Conservation (phyloP, 2,888 invertebrate genomes). For the Nomada ruficornis region DNA sequence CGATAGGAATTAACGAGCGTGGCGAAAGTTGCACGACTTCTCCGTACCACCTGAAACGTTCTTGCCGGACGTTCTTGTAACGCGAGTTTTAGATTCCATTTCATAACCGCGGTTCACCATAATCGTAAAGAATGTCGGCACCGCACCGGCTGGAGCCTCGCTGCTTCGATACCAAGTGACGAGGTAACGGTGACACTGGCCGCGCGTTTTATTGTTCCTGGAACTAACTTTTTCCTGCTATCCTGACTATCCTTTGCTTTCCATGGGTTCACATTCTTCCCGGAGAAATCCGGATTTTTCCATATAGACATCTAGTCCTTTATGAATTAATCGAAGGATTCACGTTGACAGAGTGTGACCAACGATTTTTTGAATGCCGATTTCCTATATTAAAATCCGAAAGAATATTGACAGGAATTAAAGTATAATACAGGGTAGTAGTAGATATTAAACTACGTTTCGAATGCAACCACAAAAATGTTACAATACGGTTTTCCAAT, state of each 20-base stretch:
- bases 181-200: conserved; percentile 42
- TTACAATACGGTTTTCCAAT: neutral
- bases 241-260: neutral
- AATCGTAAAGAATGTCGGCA: conserved; percentile 58
- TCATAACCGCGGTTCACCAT: conserved; percentile 65
- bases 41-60: conserved; percentile 53
- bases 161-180: conserved; percentile 35
- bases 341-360: neutral
- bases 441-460: too few species aligned
- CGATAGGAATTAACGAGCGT: conserved; percentile 64
- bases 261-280: conserved; percentile 12
- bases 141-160: conserved; percentile 22
- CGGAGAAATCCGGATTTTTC: neutral
- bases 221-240: neutral
- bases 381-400: too few species aligned
- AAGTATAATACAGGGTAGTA: too few species aligned
- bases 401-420: too few species aligned
- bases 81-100: conserved; percentile 66
- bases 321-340: neutral
- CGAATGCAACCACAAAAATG: neutral
- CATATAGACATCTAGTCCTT: too few species aligned
- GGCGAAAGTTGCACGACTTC: conserved; percentile 41
- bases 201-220: conserved; percentile 46
- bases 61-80: conserved; percentile 58
- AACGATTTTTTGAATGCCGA: too few species aligned